These are phyloP conservation scores for Pharmacophagus antenor DNA, from an alignment of 2,888 invertebrate genomes.

Conservation along the genomic window DNA sequence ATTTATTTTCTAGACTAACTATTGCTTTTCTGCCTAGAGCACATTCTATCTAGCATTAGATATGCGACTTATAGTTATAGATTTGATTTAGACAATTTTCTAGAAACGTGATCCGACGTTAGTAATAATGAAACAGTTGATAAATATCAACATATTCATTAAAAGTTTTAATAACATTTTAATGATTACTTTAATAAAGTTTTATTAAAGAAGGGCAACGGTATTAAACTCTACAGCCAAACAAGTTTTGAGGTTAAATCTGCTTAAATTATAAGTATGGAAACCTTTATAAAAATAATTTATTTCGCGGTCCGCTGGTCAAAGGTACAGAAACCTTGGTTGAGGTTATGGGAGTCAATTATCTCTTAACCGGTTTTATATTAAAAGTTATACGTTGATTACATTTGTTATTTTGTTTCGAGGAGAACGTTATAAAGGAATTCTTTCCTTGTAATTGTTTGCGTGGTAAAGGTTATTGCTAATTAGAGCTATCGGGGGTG, in stretches of 20 bases:
- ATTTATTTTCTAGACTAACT: no score
- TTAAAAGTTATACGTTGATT: slow-evolving; percentile 20
- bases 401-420: slow-evolving; percentile 8
- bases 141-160: not conserved
- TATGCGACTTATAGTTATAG: no score
- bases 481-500: slow-evolving; percentile 39
- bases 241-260: slow-evolving; percentile 19
- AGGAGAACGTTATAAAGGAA: slow-evolving; percentile 15
- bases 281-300: slow-evolving; percentile 26
- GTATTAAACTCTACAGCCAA: not conserved
- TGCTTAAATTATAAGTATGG: slow-evolving; percentile 22
- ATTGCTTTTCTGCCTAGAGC: no score
- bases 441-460: slow-evolving; percentile 35
- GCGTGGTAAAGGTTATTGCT: slow-evolving; percentile 37
- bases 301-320: slow-evolving; percentile 23
- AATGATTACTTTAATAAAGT: no score
- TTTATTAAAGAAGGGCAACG: not conserved
- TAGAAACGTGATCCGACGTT: no score
- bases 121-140: not conserved
- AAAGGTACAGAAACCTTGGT: slow-evolving; percentile 18
- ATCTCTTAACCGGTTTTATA: slow-evolving; percentile 22
- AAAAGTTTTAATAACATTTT: not conserved
- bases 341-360: slow-evolving; percentile 24
- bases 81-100: no score
- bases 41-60: no score